phyloP scores from a whole-genome alignment of 2,888 invertebrate genomes.

The Drosophila nigricruria region DNA sequence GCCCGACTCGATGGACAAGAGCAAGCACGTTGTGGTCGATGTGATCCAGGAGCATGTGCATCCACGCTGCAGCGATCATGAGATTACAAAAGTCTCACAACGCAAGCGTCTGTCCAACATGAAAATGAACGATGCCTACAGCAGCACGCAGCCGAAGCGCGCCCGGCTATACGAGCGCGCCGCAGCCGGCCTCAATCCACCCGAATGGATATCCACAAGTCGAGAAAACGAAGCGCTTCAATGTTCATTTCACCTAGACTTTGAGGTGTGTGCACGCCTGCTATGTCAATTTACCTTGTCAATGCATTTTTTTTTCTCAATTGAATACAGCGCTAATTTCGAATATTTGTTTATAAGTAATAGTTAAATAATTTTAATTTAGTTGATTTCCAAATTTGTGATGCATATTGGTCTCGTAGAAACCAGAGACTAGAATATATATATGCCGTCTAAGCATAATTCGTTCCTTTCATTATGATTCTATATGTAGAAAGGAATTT shows the following conservation, averaged over 20 bases:
- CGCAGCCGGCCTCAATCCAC: slow-evolving; percentile 56
- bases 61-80: slow-evolving; percentile 74
- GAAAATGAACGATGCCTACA: slow-evolving; percentile 71
- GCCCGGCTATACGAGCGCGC: slow-evolving; percentile 65
- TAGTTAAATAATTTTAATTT: background rate
- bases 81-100: slow-evolving; percentile 78
- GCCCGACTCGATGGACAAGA: slow-evolving; percentile 62
- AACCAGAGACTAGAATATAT: background rate
- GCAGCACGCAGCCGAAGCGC: slow-evolving; percentile 64
- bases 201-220: slow-evolving; percentile 62
- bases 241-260: slow-evolving; percentile 58
- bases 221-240: slow-evolving; percentile 23
- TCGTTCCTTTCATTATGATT: too few relatives aligned
- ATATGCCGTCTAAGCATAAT: too few relatives aligned
- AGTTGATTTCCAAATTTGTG: background rate
- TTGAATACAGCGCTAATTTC: background rate
- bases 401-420: background rate
- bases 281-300: background rate
- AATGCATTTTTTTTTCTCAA: background rate
- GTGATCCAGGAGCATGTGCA: slow-evolving; percentile 72
- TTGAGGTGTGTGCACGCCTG: slow-evolving; percentile 63
- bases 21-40: slow-evolving; percentile 70
- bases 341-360: background rate
- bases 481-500: too few relatives aligned
- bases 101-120: slow-evolving; percentile 75